Conservation (phyloP, 2,888 invertebrate species). For the Choreutis nemorana region DNA sequence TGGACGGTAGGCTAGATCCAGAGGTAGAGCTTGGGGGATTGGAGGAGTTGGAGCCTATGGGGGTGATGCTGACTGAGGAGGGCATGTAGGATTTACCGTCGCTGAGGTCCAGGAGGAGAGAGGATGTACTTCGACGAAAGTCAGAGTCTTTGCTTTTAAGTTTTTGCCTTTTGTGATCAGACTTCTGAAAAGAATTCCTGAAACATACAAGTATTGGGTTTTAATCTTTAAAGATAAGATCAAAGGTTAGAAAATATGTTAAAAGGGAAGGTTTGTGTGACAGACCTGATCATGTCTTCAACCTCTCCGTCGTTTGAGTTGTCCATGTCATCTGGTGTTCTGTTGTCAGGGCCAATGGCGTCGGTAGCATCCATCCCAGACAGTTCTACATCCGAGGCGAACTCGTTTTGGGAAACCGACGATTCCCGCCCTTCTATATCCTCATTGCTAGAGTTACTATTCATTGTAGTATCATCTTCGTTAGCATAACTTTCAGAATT, state of each 20-base stretch:
- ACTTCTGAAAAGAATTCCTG: constrained; percentile 67
- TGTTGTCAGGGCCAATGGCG: constrained; percentile 52
- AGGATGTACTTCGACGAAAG: constrained; percentile 45
- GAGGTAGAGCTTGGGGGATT: constrained; percentile 73
- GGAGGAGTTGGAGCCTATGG: constrained; percentile 53
- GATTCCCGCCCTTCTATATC: constrained; percentile 47
- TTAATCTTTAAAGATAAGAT: no score
- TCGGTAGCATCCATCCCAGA: constrained; percentile 70
- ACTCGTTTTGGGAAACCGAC: constrained; percentile 61
- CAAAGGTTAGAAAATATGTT: no score
- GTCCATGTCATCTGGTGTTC: constrained; percentile 66
- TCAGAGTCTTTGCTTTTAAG: constrained; percentile 67
- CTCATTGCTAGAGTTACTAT: constrained; percentile 52
- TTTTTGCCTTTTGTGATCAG: constrained; percentile 68
- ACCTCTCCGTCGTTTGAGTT: constrained; percentile 68
- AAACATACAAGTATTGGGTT: no score
- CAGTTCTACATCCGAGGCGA: constrained; percentile 69
- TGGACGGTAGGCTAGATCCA: constrained; percentile 61
- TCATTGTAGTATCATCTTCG: constrained; percentile 54
- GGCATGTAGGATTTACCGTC: constrained; percentile 64
- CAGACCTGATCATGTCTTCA: constrained; percentile 68
- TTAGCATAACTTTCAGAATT: constrained; percentile 49
- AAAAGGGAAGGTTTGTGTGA: no score
- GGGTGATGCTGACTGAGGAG: constrained; percentile 60
- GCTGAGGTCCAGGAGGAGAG: constrained; percentile 59